A percentile compares a stretch with the other conserved stretches of the same genome.
These are phyloP conservation scores for Aplidium turbinatum DNA, from an alignment of 23 tunicate species.

Conservation along the genomic window DNA sequence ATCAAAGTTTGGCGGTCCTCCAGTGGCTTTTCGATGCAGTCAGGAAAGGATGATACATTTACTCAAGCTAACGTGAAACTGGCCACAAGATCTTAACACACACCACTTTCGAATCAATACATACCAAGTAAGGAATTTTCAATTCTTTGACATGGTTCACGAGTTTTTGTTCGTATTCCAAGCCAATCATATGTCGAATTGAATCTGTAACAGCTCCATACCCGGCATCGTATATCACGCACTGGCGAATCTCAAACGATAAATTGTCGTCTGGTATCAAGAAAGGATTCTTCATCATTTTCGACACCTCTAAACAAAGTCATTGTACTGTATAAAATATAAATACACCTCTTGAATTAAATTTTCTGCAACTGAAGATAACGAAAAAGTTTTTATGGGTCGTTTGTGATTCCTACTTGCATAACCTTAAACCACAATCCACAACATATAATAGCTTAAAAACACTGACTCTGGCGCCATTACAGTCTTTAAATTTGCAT, in stretches of 20 bases:
- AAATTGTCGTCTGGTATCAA: slow-evolving; percentile 51
- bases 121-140: slow-evolving; percentile 51
- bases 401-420: too few species aligned
- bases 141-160: slow-evolving; percentile 37
- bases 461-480: too few species aligned
- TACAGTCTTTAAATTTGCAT: too few species aligned
- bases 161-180: slow-evolving; percentile 69
- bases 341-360: neutral
- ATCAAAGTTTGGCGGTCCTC: too few species aligned
- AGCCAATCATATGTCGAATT: slow-evolving; percentile 80
- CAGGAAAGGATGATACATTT: too few species aligned
- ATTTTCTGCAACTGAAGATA: neutral
- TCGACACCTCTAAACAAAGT: slow-evolving; percentile 26
- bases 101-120: too few species aligned
- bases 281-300: slow-evolving; percentile 62
- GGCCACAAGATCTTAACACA: too few species aligned
- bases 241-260: slow-evolving; percentile 52
- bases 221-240: slow-evolving; percentile 58
- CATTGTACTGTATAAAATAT: neutral
- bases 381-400: too few species aligned
- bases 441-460: too few species aligned
- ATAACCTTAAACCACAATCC: too few species aligned
- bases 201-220: slow-evolving; percentile 88
- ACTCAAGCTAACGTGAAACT: too few species aligned
- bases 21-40: too few species aligned